phyloP scores from a whole-genome alignment of 2,888 invertebrate genomes.

The Drosophila putrida region DNA sequence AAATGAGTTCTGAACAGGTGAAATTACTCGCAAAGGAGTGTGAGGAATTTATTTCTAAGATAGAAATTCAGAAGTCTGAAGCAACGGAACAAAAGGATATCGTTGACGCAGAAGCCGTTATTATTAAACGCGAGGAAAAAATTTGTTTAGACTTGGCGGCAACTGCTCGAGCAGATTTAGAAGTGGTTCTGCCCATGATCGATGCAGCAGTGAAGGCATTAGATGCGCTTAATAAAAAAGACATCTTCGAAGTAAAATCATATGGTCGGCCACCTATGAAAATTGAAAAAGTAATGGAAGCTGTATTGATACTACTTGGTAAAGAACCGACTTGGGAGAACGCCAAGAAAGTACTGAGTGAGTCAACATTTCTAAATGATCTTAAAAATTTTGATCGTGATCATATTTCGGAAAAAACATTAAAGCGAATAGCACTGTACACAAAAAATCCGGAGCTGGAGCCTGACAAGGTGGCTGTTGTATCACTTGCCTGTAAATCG shows the following conservation, averaged over 20 bases:
- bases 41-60: slow-evolving; percentile 93
- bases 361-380: slow-evolving; percentile 91
- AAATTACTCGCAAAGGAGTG: slow-evolving; percentile 93
- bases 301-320: slow-evolving; percentile 92
- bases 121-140: slow-evolving; percentile 92
- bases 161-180: slow-evolving; percentile 93
- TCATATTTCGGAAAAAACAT: slow-evolving; percentile 92
- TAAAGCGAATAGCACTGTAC: slow-evolving; percentile 92
- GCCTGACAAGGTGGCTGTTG: slow-evolving; percentile 94
- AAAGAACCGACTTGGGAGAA: slow-evolving; percentile 92
- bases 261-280: slow-evolving; percentile 94
- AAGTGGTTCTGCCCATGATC: slow-evolving; percentile 94
- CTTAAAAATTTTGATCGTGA: slow-evolving; percentile 95
- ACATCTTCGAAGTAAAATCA: slow-evolving; percentile 95
- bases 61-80: slow-evolving; percentile 92
- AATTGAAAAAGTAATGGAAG: slow-evolving; percentile 96
- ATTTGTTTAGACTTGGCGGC: slow-evolving; percentile 93
- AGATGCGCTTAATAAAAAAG: slow-evolving; percentile 93
- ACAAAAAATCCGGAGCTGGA: slow-evolving; percentile 93
- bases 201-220: slow-evolving; percentile 92
- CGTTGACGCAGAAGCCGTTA: slow-evolving; percentile 90
- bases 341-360: slow-evolving; percentile 94
- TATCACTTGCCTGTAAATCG: slow-evolving; percentile 94
- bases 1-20: slow-evolving; percentile 90
- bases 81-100: slow-evolving; percentile 93